Evolutionary conservation across 2,888 invertebrate species (phyloP).

Genomic region (Cheilosia soror): DNA sequence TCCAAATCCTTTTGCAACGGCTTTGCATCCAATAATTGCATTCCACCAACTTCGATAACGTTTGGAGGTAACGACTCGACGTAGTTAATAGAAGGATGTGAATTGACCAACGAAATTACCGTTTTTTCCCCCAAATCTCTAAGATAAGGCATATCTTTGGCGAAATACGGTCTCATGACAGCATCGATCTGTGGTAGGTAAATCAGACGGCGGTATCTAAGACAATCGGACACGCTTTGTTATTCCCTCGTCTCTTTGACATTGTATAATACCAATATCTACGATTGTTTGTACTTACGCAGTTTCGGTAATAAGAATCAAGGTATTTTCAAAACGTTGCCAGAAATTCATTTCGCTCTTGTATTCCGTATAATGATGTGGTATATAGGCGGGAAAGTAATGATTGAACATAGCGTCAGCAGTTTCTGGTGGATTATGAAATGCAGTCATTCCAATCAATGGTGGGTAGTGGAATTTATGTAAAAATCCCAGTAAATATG

Average conservation of each 20-base stretch:
- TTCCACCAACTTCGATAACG: conserved; percentile 82
- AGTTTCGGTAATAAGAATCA: conserved; percentile 76
- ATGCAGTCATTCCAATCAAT: conserved; percentile 79
- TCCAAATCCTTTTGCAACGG: conserved; percentile 78
- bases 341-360: conserved; percentile 77
- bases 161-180: conserved; percentile 76
- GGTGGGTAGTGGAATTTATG: conserved; percentile 80
- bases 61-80: conserved; percentile 80
- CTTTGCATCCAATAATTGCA: conserved; percentile 79
- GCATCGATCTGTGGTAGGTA: conserved; percentile 76
- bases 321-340: conserved; percentile 77
- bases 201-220: conserved; percentile 55
- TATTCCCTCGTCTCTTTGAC: neutral
- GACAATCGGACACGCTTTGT: neutral
- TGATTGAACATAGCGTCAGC: conserved; percentile 77
- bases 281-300: conserved; percentile 59
- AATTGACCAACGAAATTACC: conserved; percentile 80
- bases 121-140: conserved; percentile 76
- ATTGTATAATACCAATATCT: too few species aligned
- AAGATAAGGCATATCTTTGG: conserved; percentile 70
- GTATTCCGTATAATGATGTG: conserved; percentile 74
- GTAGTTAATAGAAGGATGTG: conserved; percentile 80
- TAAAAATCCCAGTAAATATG: conserved; percentile 79
- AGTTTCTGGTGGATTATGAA: conserved; percentile 76
- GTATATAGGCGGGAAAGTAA: conserved; percentile 78